Base-by-base conservation (phyloP, 2,113 vertebrate species). In the Catagonus wagneri region DNA sequence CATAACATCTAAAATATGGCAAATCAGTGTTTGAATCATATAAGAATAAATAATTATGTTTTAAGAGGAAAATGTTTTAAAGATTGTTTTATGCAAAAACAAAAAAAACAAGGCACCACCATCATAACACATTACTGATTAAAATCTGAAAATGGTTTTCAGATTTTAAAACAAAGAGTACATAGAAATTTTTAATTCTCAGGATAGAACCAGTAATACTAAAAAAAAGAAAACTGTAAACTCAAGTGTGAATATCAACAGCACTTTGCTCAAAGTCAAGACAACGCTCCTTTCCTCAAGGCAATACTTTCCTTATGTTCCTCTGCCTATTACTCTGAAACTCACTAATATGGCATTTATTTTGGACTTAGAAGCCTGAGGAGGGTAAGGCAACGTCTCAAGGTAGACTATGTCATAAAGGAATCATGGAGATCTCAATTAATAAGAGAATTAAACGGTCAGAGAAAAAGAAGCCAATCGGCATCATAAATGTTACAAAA, bases 41-140 rank as follows among this genome's bases (percentile, higher is more conserved):
- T 7, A 88, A 72, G 29, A 74, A 54, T 60, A 56, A 34, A 25
- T 20, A 12, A 68, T 3, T 85, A 29, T 85, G 39, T 32, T 85
- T 14, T 34, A 72, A 78, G 19, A 84, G 3, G 27, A 88, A 89
- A 87, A 92, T 32, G 20, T 88, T 92, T 79, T 89, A 58, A 81
- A 86, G 22, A 61, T 20, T 8, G 4, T 44, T 44, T 44, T 7
- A 88, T 29, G 32, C 3, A 15, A 68, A 75, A 76, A 27, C 32
- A 16, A 15, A 68, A 75, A 76, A 27, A 36, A 16, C 29, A 86
- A 66, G 27, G 27, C 0, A 44, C 32, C 23, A 10, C 13, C 20
- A 7, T 68, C 34, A 66, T 36, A 36, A 10, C 22, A 58, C 4
- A 54, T 61, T 63, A 36, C 36, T 54, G 8, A 65, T 90, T 52